phyloP scores from a whole-genome alignment of 1,140 invertebrate genomes.

The Batillaria attramentaria region DNA sequence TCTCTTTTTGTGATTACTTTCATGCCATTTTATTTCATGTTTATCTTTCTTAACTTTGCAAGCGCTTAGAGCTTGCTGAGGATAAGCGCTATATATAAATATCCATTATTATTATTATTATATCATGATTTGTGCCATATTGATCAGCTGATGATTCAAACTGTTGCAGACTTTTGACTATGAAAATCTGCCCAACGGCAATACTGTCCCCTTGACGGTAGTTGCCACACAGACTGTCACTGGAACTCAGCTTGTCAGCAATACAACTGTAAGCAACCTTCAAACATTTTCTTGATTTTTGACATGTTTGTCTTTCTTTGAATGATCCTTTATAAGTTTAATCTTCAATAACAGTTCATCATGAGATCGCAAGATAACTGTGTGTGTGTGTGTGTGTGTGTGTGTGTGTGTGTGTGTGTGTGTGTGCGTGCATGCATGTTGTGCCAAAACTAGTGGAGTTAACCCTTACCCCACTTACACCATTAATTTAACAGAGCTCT shows the following conservation, averaged over 20 bases:
- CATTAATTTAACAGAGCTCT: too few relatives aligned
- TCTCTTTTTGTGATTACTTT: too few relatives aligned
- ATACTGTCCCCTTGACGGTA: not conserved
- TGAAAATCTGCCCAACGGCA: not conserved
- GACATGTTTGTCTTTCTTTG: not conserved
- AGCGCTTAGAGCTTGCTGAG: too few relatives aligned
- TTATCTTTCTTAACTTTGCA: too few relatives aligned
- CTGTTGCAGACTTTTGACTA: not conserved
- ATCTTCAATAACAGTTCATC: not conserved
- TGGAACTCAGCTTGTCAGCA: not conserved
- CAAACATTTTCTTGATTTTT: not conserved
- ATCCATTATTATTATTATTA: too few relatives aligned
- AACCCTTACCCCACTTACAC: too few relatives aligned
- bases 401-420: conserved; percentile 18
- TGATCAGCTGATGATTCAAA: not conserved
- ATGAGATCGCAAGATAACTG: not conserved
- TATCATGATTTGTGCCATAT: not conserved
- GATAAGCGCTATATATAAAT: too few relatives aligned
- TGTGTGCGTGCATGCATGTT: not conserved
- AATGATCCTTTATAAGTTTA: not conserved
- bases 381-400: conserved; percentile 2
- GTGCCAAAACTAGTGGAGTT: too few relatives aligned
- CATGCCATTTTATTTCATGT: too few relatives aligned
- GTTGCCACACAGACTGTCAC: not conserved
- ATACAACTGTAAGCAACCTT: not conserved